These are phyloP conservation scores for Gerris lacustris DNA, from an alignment of 2,888 invertebrate genomes.

Conservation along the genomic window DNA sequence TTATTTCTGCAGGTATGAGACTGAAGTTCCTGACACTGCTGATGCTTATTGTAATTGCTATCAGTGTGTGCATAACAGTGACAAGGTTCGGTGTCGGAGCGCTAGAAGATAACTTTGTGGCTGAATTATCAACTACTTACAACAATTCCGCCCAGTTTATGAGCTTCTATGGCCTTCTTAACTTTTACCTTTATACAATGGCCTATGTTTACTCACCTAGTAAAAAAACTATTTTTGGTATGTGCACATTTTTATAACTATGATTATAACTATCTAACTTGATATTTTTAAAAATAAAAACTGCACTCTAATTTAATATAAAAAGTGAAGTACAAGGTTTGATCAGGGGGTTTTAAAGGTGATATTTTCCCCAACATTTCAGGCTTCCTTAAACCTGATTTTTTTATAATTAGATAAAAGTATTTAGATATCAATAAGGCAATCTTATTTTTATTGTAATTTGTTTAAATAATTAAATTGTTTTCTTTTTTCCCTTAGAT, in stretches of 20 bases:
- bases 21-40: conserved; percentile 79
- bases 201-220: conserved; percentile 89
- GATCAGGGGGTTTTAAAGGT: too few relatives aligned
- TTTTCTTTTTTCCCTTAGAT: conserved; percentile 23
- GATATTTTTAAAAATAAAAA: too few relatives aligned
- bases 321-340: too few relatives aligned
- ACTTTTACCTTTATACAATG: conserved; percentile 87
- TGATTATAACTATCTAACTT: too few relatives aligned
- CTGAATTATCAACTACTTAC: conserved; percentile 73
- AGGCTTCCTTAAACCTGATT: too few relatives aligned
- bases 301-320: too few relatives aligned
- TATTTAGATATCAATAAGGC: too few relatives aligned
- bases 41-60: conserved; percentile 60
- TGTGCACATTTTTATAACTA: conserved; percentile 33
- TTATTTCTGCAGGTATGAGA: conserved; percentile 57
- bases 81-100: conserved; percentile 79
- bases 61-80: conserved; percentile 42
- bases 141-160: conserved; percentile 90
- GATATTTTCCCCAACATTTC: too few relatives aligned
- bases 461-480: too few relatives aligned
- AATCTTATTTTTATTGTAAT: too few relatives aligned
- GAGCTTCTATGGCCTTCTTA: conserved; percentile 84
- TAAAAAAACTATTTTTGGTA: conserved; percentile 68
- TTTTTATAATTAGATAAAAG: too few relatives aligned
- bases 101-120: conserved; percentile 87